Base-by-base conservation (phyloP, 1,140 invertebrate species). In the Drosophila pandora region DNA sequence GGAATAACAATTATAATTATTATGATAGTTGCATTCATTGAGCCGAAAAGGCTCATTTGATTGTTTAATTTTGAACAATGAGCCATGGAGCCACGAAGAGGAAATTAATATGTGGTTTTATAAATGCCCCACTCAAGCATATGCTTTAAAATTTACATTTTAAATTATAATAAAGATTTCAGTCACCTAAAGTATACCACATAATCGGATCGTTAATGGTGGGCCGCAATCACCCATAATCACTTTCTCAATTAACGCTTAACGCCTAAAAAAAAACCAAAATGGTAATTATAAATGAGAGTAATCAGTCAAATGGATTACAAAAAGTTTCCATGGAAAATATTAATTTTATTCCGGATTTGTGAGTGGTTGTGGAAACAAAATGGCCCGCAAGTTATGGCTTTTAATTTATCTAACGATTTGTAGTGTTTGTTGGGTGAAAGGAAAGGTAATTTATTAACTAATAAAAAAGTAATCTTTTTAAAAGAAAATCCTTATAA, bases 211-310 rank as follows among this genome's bases (percentile, higher is more conserved):
- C 32, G 37, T 56, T 55, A 37, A 58, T 58, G 22, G 7, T 9
- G 3, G 7, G 9, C 23, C 30, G 2, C 22, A n/a, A 12, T 69
- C 30, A 30, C 61, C 25, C 25, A 10, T 72, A 73, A 73, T 73
- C 25, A 34, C 58, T 55, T 72, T 54, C 49, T 49, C 68, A 72
- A 72, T 72, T 72, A 72, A 72, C 57, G 68, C 68, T 53, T 43
- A 32, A 3, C 1, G 12, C 7, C 32, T 4, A 21, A 17, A 4
- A 28, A 55, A 43, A 50, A 23, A 37, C 2, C 4, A 21, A 62
- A 21, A 21, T 30, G 13, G 21, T 39, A 30, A 73, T 62, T 62
- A 73, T 48, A 63, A 55, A 73, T 37, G 30, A 49, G 43, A 62
- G 50, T 55, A 72, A 73, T 73, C 62, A 72, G 68, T 62, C 68